Evolutionary conservation across 2,797 vertebrate species (phyloP), one percentile per base, ranked within the genome.

Genomic region (Acanthurus lineatus): DNA sequence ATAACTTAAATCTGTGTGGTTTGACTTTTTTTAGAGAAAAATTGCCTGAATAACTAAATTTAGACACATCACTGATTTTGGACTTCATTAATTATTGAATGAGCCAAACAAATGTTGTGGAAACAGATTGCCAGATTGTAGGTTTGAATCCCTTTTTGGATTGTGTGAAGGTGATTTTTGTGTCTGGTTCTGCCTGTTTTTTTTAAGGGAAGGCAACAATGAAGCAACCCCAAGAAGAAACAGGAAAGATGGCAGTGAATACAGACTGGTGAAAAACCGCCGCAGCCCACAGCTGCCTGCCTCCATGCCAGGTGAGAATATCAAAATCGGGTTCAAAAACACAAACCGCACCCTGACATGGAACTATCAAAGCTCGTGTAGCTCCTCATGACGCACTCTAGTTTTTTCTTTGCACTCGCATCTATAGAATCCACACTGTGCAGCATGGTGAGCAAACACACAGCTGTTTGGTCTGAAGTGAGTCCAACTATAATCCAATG

Each of bases 211-310:
- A 53, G 78, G 95, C 10, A 91, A 92, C 45, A 77, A 17, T 6
- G 97, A 99, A 42, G 65, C 88, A 3, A 88, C 94, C 66, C 96
- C 95, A 60, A 95, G 96, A 84, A 95, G 96, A 87, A 90, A 90
- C 68, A 94, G 96, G 85, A 99, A 98, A 93, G 98, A 99, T 78
- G 96, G 96, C 85, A 97, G 92, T 51, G 98, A 99, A 78, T 98
- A 96, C 92, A 96, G 97, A 86, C 95, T 97, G 92, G 96, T 97
- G 94, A 96, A 97, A 87, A 97, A 93, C 90, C 96, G 97, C 69
- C 96, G 97, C 90, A 97, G 95, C 79, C 91, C 81, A 2, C 96
- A 97, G 73, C 60, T 96, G 5, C 95, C 95, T 81, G 92, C 96
- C 59, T 94, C 95, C 83, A 95, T 96, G 92, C 94, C 97, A 97